These are phyloP conservation scores for Tiliacea citrago DNA, from an alignment of 2,888 invertebrate species.

Conservation along the genomic window DNA sequence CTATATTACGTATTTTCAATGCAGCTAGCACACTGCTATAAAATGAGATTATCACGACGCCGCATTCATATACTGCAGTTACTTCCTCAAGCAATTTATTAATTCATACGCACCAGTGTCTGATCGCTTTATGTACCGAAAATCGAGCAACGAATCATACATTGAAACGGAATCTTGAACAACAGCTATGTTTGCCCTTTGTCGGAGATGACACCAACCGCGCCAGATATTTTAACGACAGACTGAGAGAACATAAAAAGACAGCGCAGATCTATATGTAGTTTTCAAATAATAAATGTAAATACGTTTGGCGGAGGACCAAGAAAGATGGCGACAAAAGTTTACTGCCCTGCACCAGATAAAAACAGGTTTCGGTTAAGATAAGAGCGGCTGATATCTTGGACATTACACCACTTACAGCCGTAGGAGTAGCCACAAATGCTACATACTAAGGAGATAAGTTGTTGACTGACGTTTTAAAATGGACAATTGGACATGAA, in stretches of 20 bases:
- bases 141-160: constrained; percentile 29
- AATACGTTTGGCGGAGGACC: constrained; percentile 68
- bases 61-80: not conserved
- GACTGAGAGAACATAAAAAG: constrained; percentile 42
- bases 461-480: constrained; percentile 23
- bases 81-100: constrained; percentile 20
- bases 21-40: constrained; percentile 12
- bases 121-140: constrained; percentile 20
- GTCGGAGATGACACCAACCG: constrained; percentile 28
- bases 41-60: not conserved
- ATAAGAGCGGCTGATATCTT: constrained; percentile 56
- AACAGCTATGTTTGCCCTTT: constrained; percentile 30
- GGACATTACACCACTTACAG: constrained; percentile 16
- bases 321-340: constrained; percentile 68
- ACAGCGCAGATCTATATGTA: constrained; percentile 45
- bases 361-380: constrained; percentile 65
- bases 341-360: constrained; percentile 69
- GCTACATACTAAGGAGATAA: constrained; percentile 35
- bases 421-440: constrained; percentile 28
- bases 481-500: constrained; percentile 25
- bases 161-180: constrained; percentile 37
- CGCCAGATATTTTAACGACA: constrained; percentile 58
- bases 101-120: constrained; percentile 4
- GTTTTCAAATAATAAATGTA: constrained; percentile 61
- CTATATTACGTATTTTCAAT: constrained; percentile 5